Evolutionary conservation across 2,797 vertebrate species (phyloP).

Genomic region (Ibycter americanus): DNA sequence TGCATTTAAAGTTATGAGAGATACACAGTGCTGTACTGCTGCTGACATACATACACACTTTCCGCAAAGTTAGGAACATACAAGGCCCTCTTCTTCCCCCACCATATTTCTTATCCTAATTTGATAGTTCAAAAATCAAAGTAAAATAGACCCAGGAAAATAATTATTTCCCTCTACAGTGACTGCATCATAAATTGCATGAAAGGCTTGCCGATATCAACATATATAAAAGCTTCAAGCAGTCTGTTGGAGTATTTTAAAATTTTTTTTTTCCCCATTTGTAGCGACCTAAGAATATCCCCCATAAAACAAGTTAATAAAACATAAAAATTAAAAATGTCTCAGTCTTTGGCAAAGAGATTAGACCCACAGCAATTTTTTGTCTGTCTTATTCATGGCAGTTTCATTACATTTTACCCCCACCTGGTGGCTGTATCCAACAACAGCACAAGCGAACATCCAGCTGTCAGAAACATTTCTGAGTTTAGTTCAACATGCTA

Average conservation of each 20-base stretch:
- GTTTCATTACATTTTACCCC: slow-evolving; percentile 66
- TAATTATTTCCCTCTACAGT: neutral
- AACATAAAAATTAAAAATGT: neutral
- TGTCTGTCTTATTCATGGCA: too few species aligned
- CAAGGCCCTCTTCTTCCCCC: neutral
- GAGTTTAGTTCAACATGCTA: neutral
- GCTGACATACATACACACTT: neutral
- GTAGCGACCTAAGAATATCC: neutral
- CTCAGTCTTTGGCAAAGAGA: neutral
- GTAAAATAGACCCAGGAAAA: neutral
- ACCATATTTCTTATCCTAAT: neutral
- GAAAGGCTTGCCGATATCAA: neutral
- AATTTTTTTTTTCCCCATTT: neutral
- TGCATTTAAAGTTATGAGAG: neutral
- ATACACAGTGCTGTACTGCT: neutral
- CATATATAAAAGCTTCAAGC: neutral
- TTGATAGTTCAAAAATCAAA: neutral
- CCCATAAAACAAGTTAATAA: neutral
- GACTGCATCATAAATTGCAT: neutral
- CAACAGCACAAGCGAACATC: neutral
- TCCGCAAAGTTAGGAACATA: neutral
- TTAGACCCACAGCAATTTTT: neutral
- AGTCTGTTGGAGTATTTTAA: neutral
- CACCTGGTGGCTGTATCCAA: slow-evolving; percentile 70
- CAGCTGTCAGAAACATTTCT: neutral